phyloP scores from a whole-genome alignment of 2,113 vertebrate genomes.

The Sinocyclocheilus anophthalmus region DNA sequence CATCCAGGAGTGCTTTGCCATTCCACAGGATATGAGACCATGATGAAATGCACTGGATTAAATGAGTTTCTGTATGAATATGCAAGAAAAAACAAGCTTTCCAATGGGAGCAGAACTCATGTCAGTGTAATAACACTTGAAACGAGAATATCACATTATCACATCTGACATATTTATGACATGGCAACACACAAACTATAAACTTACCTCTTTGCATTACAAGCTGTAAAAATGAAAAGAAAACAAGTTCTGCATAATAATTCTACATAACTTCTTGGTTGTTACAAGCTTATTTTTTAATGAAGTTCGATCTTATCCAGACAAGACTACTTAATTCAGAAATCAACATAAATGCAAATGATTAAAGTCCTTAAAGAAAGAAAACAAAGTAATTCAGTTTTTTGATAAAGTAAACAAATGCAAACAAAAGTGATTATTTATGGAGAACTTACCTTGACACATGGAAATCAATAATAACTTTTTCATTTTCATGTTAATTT shows the following conservation, averaged over 20 bases:
- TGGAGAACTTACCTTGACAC: no score
- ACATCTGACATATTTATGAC: constrained; percentile 21
- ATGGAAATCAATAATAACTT: no score
- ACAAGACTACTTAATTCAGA: neutral
- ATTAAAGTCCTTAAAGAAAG: neutral
- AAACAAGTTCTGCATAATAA: neutral
- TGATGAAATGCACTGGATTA: constrained; percentile 19
- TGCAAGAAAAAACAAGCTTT: neutral
- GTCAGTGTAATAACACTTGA: neutral
- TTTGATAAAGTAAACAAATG: neutral
- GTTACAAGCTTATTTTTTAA: neutral
- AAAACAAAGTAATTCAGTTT: neutral
- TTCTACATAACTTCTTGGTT: neutral
- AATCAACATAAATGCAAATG: neutral
- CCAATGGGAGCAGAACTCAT: neutral
- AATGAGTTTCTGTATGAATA: neutral
- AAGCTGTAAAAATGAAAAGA: neutral
- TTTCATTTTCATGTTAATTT: no score
- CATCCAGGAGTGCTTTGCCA: constrained; percentile 34
- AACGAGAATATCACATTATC: constrained; percentile 20
- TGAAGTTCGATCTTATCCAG: neutral
- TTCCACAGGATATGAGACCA: constrained; percentile 44
- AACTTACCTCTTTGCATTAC: neutral
- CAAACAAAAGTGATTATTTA: neutral
- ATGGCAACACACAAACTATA: neutral